phyloP scores from a whole-genome alignment of 2,797 vertebrate genomes.

The Pangasius larnaudii region DNA sequence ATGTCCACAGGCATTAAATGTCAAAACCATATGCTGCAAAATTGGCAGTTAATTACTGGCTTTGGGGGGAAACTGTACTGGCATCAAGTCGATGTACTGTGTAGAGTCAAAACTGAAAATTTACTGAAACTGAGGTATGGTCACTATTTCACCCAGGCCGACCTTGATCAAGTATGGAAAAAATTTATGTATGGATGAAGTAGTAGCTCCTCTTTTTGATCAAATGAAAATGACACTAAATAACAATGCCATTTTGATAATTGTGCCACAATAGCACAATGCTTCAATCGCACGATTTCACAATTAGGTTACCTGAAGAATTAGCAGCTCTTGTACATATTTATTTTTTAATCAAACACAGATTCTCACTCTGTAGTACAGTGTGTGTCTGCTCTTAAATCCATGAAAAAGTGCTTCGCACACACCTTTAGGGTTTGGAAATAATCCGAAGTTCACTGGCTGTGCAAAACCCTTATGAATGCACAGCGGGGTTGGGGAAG shows the following conservation, averaged over 20 bases:
- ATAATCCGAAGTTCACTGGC: conserved; percentile 76
- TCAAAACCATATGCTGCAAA: conserved; percentile 28
- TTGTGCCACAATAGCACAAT: not conserved
- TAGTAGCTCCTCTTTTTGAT: not conserved
- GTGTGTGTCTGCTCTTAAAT: conserved; percentile 47
- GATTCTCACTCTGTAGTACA: not conserved
- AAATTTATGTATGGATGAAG: not conserved
- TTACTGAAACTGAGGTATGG: not conserved
- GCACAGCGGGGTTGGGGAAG: conserved; percentile 59
- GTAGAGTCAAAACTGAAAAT: not conserved
- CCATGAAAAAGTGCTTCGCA: conserved; percentile 59
- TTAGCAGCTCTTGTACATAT: not conserved
- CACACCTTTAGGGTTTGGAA: conserved; percentile 66
- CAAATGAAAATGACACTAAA: conserved; percentile 11
- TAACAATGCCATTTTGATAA: not conserved
- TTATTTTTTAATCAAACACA: conserved; percentile 15
- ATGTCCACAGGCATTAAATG: conserved; percentile 23
- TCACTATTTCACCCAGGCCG: not conserved
- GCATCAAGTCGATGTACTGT: not conserved
- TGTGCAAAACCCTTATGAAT: conserved; percentile 76
- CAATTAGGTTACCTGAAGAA: not conserved
- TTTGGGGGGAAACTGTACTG: not conserved
- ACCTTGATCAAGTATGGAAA: not conserved
- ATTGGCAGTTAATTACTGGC: conserved; percentile 17
- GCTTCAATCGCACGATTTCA: not conserved